Percentiles rank a stretch among this genome's conserved stretches.
These are phyloP conservation scores for Macquaria ambigua DNA, from an alignment of 2,113 vertebrate genomes.

Conservation along the genomic window DNA sequence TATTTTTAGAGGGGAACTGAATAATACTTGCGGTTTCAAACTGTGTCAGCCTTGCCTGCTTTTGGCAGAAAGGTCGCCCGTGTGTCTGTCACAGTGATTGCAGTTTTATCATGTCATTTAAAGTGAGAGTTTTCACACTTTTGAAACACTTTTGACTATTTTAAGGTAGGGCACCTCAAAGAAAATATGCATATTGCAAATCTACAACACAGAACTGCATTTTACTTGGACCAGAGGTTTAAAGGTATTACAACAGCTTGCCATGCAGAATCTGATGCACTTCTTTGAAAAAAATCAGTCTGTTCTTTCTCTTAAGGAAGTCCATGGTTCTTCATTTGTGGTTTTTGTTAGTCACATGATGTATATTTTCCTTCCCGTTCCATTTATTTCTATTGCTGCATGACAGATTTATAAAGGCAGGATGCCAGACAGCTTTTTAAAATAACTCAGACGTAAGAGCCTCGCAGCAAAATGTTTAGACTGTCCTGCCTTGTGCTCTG, in stretches of 20 bases:
- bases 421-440: constrained; percentile 53
- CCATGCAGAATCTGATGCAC: constrained; percentile 15
- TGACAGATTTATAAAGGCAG: constrained; percentile 57
- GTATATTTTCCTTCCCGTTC: constrained; percentile 43
- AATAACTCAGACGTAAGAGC: constrained; percentile 52
- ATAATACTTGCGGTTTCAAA: constrained; percentile 43
- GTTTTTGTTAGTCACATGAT: constrained; percentile 34
- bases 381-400: constrained; percentile 36
- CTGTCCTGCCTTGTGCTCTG: constrained; percentile 21
- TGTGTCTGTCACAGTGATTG: constrained; percentile 20
- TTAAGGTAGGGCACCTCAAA: background rate
- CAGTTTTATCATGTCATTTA: background rate
- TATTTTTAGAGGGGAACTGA: constrained; percentile 47
- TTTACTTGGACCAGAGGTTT: background rate
- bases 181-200: background rate
- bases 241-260: background rate
- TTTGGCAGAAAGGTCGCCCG: background rate
- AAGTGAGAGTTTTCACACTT: constrained; percentile 12
- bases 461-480: constrained; percentile 36
- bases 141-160: background rate
- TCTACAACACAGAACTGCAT: background rate
- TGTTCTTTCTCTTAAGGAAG: constrained; percentile 17
- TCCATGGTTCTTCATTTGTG: constrained; percentile 50
- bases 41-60: constrained; percentile 25
- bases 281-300: constrained; percentile 11